phyloP scores from a whole-genome alignment of 1,140 invertebrate species.

The Caenorhabditis briggsae region DNA sequence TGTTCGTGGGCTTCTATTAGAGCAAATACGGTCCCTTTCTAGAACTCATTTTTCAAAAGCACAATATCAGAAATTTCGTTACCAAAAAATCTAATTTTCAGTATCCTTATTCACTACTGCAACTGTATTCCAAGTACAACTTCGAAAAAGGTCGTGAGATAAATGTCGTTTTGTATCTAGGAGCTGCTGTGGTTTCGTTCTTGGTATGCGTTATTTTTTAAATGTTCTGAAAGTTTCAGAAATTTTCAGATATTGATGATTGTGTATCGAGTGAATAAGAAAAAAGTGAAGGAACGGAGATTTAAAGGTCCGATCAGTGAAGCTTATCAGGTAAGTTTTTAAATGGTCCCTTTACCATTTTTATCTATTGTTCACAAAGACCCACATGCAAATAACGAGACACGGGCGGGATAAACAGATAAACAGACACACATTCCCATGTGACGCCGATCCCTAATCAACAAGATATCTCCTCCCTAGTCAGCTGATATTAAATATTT shows the following conservation, averaged over 20 bases:
- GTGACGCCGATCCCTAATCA: slow-evolving; percentile 33
- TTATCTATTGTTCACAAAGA: background rate
- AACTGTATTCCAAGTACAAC: slow-evolving; percentile 44
- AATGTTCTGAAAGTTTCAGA: background rate
- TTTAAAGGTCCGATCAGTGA: slow-evolving; percentile 41
- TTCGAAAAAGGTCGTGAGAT: slow-evolving; percentile 30
- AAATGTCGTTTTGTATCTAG: slow-evolving; percentile 21
- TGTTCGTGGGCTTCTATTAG: too few species aligned
- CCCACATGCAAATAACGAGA: background rate
- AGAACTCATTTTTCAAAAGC: too few species aligned
- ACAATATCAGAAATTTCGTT: too few species aligned
- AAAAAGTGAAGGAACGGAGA: slow-evolving; percentile 30
- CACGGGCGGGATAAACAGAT: slow-evolving; percentile 48
- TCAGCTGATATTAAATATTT: slow-evolving; percentile 15
- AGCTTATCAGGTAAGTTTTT: slow-evolving; percentile 43
- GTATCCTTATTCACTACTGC: slow-evolving; percentile 3
- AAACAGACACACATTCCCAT: slow-evolving; percentile 11
- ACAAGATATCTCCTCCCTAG: slow-evolving; percentile 39
- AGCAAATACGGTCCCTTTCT: too few species aligned
- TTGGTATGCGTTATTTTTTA: background rate
- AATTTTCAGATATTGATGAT: background rate
- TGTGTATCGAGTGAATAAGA: slow-evolving; percentile 16
- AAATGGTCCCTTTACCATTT: background rate
- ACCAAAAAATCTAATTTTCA: background rate
- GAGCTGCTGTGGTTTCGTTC: slow-evolving; percentile 2